Evolutionary conservation across 1,140 invertebrate genomes (phyloP), one percentile per base, ranked within the genome.

Genomic region (Triops longicaudatus): DNA sequence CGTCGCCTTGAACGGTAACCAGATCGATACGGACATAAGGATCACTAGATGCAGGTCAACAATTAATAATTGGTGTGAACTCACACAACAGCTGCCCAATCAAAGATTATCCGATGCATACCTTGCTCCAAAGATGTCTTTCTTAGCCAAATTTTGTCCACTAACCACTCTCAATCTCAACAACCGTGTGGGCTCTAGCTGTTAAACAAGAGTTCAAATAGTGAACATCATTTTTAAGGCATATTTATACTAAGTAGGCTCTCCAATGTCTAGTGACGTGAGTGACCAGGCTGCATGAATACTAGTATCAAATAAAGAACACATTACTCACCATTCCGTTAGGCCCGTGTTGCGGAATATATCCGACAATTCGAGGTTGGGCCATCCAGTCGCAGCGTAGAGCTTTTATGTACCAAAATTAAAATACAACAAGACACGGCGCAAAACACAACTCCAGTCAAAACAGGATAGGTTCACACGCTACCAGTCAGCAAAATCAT

Each of bases 41-140:
- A 88, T 98, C 97, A 89, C 95, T 95, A 84, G 22, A 88, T n/a
- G 2, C 17, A 63, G 14, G 14, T 63, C 14, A 63, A 6, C 14
- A 80, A 79, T 78, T 78, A 79, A 81, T 79, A 78, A 82, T 77
- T 73, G 78, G 63, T 80, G 77, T 44, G 78, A 72, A 77, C 63
- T 79, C 71, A 74, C 12, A 27, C 10, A 78, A 73, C 44, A 73
- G 73, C 77, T 74, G 76, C 37, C 50, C 74, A 76, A 14, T 27
- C 26, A 42, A 76, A 14, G 22, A 78, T 74, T 72, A 73, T 50
- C 10, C 37, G 26, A 76, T 37, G 4, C 17, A 77, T 86, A 95
- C 93, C 93, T 96, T 80, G 96, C 96, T 82, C 97, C 97, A 89
- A 98, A 98, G 81, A 98, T 98, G 84, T 98, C 97, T 85, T 98